phyloP scores from a whole-genome alignment of 2,113 vertebrate genomes.

The Numida meleagris region DNA sequence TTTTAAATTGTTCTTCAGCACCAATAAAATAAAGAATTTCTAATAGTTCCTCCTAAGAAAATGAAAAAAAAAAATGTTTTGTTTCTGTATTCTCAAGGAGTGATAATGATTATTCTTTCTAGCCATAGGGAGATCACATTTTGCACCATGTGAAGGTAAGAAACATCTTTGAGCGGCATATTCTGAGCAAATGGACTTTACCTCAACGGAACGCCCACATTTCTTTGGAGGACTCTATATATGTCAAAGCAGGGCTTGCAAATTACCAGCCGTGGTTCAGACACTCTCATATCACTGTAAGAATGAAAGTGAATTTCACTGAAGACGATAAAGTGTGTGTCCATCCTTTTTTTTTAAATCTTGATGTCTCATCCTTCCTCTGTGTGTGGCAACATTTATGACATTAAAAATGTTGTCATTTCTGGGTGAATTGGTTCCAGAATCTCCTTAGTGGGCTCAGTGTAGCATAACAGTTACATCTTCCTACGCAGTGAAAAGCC shows the following conservation, averaged over 20 bases:
- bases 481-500: not conserved
- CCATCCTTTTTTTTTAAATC: not conserved
- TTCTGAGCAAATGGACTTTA: not conserved
- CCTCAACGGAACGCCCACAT: rapidly evolving
- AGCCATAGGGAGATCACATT: not conserved
- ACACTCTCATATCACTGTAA: not conserved
- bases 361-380: not conserved
- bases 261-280: not conserved
- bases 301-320: not conserved
- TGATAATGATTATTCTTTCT: not conserved
- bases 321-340: not conserved
- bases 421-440: not conserved
- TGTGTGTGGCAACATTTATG: not conserved
- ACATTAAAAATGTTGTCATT: not conserved
- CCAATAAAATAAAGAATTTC: not conserved
- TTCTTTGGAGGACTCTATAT: not conserved
- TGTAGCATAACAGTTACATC: not conserved
- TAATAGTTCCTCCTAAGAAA: not conserved
- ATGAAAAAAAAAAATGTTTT: not conserved
- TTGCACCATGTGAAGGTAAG: not conserved
- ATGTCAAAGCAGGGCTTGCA: not conserved
- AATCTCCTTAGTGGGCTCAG: not conserved
- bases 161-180: not conserved
- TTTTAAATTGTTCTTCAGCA: not conserved
- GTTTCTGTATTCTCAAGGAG: not conserved